Conservation (phyloP, 2,113 vertebrate species). For the Scalopus aquaticus region DNA sequence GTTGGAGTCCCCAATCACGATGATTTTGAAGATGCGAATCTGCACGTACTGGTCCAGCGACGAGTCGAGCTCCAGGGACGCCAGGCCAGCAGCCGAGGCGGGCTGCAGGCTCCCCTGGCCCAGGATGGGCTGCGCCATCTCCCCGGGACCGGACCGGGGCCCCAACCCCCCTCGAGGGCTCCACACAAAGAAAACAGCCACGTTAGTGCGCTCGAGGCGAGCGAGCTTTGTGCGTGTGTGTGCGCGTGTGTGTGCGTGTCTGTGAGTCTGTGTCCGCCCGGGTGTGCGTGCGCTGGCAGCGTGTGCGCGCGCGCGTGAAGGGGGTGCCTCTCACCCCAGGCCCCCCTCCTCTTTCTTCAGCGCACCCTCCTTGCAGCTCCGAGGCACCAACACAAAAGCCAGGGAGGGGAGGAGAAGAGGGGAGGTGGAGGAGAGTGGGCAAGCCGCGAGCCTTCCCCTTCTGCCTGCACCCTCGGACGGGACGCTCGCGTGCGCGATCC, state of each 20-base stretch:
- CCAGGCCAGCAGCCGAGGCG: slow-evolving; percentile 54
- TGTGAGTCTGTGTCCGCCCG: slow-evolving; percentile 35
- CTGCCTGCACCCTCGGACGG: not conserved
- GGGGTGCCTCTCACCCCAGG: slow-evolving; percentile 32
- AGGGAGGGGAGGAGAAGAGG: not conserved
- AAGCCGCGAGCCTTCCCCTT: not conserved
- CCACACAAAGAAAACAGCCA: slow-evolving; percentile 77
- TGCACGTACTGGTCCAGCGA: slow-evolving; percentile 93
- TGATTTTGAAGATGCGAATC: slow-evolving; percentile 98
- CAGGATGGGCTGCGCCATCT: slow-evolving; percentile 76
- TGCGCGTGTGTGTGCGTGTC: slow-evolving; percentile 21
- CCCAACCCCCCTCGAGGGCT: slow-evolving; percentile 71
- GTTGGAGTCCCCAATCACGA: slow-evolving; percentile 98
- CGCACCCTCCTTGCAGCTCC: slow-evolving; percentile 37
- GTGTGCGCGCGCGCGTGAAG: slow-evolving; percentile 48
- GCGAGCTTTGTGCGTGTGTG: slow-evolving; percentile 60
- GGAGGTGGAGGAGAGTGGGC: not conserved
- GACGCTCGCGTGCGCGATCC: rapidly evolving
- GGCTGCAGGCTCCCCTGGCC: slow-evolving; percentile 70
- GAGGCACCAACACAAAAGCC: slow-evolving; percentile 79
- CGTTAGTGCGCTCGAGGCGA: slow-evolving; percentile 67
- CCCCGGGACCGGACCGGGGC: slow-evolving; percentile 25
- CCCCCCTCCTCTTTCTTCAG: not conserved
- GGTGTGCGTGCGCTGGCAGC: slow-evolving; percentile 48
- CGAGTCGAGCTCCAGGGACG: slow-evolving; percentile 69